Evolutionary conservation across 2,113 vertebrate species (phyloP).

Genomic region (Macrotus californicus): DNA sequence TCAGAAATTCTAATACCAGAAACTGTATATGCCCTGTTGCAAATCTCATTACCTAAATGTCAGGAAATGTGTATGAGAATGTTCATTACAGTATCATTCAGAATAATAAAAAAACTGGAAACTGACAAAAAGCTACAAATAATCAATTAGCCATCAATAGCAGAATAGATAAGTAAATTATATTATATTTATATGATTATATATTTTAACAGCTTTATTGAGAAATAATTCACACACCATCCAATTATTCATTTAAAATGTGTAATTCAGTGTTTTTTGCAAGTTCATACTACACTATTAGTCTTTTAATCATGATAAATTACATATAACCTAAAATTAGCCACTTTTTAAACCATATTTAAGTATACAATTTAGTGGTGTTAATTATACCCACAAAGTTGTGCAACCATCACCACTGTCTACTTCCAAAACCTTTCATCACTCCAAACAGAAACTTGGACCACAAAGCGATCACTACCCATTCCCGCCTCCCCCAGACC

Average conservation of each 20-base stretch:
- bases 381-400: neutral
- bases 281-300: neutral
- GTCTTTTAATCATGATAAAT: neutral
- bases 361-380: neutral
- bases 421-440: neutral
- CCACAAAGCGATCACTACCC: neutral
- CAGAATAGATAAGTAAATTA: neutral
- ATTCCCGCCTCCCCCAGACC: neutral
- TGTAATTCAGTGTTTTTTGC: neutral
- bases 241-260: neutral
- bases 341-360: neutral
- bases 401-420: neutral
- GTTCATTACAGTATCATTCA: neutral
- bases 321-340: neutral
- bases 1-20: neutral
- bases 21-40: neutral
- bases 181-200: neutral
- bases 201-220: neutral
- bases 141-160: neutral
- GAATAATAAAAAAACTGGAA: neutral
- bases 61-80: neutral
- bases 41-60: neutral
- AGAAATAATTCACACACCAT: neutral
- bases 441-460: neutral
- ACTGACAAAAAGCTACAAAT: neutral